Percentiles rank a stretch among this genome's conserved stretches.
These are phyloP conservation scores for Enteromius anoplus DNA, from an alignment of 2,797 vertebrate genomes.

Conservation along the genomic window DNA sequence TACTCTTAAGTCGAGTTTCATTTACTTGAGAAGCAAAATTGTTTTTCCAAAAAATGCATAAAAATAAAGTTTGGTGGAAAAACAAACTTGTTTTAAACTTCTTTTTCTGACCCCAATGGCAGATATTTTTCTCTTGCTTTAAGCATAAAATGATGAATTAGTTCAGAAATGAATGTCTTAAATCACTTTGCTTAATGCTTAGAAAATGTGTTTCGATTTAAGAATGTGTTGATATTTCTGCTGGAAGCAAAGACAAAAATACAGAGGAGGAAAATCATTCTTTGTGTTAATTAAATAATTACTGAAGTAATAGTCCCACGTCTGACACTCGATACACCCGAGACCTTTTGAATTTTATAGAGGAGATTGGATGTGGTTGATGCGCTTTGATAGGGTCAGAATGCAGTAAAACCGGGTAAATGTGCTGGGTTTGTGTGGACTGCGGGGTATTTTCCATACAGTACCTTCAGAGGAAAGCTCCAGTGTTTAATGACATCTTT, in stretches of 20 bases:
- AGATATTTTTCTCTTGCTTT: too few relatives aligned
- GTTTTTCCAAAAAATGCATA: too few relatives aligned
- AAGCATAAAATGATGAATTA: too few relatives aligned
- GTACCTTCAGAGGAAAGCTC: constrained; percentile 27
- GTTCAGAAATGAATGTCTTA: too few relatives aligned
- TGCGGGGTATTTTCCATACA: constrained; percentile 39
- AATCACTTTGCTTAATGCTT: too few relatives aligned
- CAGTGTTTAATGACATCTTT: constrained; percentile 53
- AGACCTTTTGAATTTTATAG: constrained; percentile 17
- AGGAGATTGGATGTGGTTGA: constrained; percentile 42
- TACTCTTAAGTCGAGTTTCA: too few relatives aligned
- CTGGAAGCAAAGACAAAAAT: not conserved
- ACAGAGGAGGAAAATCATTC: not conserved
- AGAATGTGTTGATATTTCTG: not conserved
- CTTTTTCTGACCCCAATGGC: not conserved
- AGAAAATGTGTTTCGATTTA: not conserved
- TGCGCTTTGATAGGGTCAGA: constrained; percentile 46
- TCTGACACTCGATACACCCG: not conserved
- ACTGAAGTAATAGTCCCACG: not conserved
- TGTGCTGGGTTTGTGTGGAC: constrained; percentile 16
- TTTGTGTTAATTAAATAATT: not conserved
- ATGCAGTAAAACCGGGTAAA: constrained; percentile 30
- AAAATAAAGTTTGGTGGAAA: not conserved
- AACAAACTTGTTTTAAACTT: not conserved
- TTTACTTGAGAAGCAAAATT: not conserved